These are phyloP conservation scores for Drosophila repleta DNA, from an alignment of 1,140 invertebrate genomes.

Conservation along the genomic window DNA sequence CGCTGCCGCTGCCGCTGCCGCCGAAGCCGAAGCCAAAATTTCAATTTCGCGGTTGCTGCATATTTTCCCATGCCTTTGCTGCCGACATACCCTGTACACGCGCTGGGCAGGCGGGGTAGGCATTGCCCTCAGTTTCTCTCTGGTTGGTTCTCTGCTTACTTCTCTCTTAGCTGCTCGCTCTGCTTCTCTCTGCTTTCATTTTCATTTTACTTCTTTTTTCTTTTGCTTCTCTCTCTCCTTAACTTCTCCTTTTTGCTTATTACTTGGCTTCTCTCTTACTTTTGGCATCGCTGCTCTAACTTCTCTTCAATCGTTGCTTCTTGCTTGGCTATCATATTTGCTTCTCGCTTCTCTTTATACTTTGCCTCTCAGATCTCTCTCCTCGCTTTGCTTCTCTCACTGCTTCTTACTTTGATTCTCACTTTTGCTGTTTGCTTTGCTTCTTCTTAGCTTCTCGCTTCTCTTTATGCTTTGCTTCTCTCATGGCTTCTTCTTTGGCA, in stretches of 20 bases:
- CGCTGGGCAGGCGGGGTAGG: background rate
- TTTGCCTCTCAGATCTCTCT: background rate
- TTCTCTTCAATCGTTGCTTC: background rate
- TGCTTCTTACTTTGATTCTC: background rate
- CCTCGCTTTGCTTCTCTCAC: background rate
- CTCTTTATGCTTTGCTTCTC: background rate
- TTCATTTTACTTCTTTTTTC: background rate
- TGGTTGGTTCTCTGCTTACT: constrained; percentile 2
- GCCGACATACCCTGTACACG: constrained; percentile 29
- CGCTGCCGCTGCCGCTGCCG: constrained; percentile 31
- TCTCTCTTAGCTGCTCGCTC: background rate
- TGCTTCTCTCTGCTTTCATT: background rate
- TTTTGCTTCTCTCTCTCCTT: background rate
- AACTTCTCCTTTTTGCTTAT: background rate
- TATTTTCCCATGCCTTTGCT: constrained; percentile 73
- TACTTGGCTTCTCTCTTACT: background rate
- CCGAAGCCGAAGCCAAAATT: constrained; percentile 61
- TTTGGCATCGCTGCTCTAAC: background rate
- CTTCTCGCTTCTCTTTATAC: background rate
- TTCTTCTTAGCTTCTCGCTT: background rate
- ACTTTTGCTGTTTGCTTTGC: too few relatives aligned
- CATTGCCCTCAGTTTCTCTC: background rate
- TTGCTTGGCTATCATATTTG: background rate
- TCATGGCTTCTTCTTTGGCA: too few relatives aligned
- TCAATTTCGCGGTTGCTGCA: constrained; percentile 81